Base-by-base conservation (phyloP, 2,797 vertebrate genomes). In the Brotula barbata region DNA sequence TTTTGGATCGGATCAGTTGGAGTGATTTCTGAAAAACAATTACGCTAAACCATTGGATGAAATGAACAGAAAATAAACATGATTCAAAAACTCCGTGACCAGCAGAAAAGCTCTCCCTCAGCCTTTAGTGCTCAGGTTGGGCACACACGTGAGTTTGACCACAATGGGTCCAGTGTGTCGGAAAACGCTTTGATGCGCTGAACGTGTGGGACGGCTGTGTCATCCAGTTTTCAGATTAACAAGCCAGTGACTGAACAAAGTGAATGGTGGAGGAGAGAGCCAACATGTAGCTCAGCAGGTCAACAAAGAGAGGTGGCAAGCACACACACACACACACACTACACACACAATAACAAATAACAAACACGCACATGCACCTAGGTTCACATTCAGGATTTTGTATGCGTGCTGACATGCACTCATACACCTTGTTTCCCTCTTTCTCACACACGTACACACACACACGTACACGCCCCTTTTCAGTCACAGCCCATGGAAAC, bases 101-200 rank as follows among this genome's bases (percentile, higher is more conserved):
- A n/a, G n/a, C n/a, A n/a, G n/a, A n/a, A n/a, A n/a, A n/a, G n/a
- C n/a, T n/a, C 46, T 31, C 31, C 17, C 17, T 20, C 31, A 3
- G 13, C 20, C 9, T 36, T 10, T 16, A 79, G 59, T 15, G 44
- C 49, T 57, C 46, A 68, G 76, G 64, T 71, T 54, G n/a, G 72
- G 71, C 75, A 61, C 62, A 72, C 22, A 25, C 63, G 68, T 46
- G 64, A 64, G 51, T 1, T 17, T 14, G 42, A 46, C 15, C 46
- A 78, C 78, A 77, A 85, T 62, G 23, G 33, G 8, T 39, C 46
- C 71, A 73, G 57, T 80, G 64, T 78, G 55, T 62, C 47, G 52
- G 57, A 73, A 45, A 57, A 22, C 58, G 36, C 62, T 71, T 61
- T 77, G 62, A 59, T 48, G 44, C 50, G 67, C 52, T 51, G 58